Conservation (phyloP, 1,140 invertebrate species). For the Leptoteleia sp. region DNA sequence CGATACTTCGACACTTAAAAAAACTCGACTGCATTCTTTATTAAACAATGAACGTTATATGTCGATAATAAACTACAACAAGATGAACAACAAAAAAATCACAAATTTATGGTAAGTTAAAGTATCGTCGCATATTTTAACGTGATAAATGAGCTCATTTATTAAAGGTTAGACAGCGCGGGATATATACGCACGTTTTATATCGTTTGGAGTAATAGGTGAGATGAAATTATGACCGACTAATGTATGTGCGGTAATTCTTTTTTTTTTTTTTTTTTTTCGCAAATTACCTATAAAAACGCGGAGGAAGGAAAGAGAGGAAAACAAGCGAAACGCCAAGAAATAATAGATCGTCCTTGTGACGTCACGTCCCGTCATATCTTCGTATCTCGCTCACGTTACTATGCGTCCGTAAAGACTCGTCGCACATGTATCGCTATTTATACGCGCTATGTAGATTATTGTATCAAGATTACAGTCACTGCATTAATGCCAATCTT, state of each 20-base stretch:
- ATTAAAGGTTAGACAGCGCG: constrained; percentile 61
- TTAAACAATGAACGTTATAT: constrained; percentile 40
- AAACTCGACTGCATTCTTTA: constrained; percentile 15
- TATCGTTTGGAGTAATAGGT: constrained; percentile 55
- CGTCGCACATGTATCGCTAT: too few relatives aligned
- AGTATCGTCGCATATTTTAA: constrained; percentile 61
- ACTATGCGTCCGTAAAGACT: too few relatives aligned
- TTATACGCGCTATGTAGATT: constrained; percentile 61
- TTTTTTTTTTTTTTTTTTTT: constrained; percentile 27
- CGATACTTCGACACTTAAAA: constrained; percentile 4
- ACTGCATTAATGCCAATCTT: constrained; percentile 48
- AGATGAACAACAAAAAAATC: constrained; percentile 26
- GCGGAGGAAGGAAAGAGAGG: constrained; percentile 55
- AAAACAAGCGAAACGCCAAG: too few relatives aligned
- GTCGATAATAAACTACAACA: constrained; percentile 33
- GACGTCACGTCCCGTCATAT: too few relatives aligned
- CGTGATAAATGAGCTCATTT: constrained; percentile 59
- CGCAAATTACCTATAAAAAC: constrained; percentile 58
- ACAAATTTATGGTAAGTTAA: constrained; percentile 60
- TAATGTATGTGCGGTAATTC: constrained; percentile 54
- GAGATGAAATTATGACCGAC: constrained; percentile 60
- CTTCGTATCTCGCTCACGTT: too few relatives aligned
- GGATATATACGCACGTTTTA: constrained; percentile 46
- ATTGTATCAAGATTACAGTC: constrained; percentile 63
- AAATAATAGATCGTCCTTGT: too few relatives aligned